Conservation (phyloP, 2,797 vertebrate genomes). For the Cynopterus sphinx region DNA sequence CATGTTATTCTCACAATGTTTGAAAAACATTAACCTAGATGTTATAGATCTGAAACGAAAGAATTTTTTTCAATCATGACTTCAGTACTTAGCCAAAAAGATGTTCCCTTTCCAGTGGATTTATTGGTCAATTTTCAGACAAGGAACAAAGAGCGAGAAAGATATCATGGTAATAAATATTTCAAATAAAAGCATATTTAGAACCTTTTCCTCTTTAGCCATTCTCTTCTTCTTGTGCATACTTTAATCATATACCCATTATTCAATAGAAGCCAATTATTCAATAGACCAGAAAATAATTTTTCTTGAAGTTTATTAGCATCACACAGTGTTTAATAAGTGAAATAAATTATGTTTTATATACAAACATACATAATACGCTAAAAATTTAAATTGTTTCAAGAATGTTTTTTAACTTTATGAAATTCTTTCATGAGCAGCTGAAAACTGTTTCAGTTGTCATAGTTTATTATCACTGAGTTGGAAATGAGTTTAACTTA, state of each 20-base stretch:
- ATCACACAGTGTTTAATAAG: background rate
- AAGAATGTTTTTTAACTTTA: background rate
- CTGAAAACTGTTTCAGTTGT: background rate
- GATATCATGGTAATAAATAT: background rate
- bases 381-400: background rate
- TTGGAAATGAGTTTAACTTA: background rate
- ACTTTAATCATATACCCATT: background rate
- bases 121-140: constrained; percentile 28
- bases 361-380: background rate
- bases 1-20: background rate
- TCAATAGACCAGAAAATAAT: background rate
- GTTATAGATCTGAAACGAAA: background rate
- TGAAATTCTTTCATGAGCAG: background rate
- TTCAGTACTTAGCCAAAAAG: background rate
- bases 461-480: constrained; percentile 1
- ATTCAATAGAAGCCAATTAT: background rate
- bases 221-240: background rate
- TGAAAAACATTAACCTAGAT: background rate
- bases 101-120: background rate
- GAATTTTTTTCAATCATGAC: background rate
- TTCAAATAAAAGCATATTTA: constrained; percentile 4
- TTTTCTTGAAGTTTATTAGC: background rate
- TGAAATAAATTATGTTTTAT: constrained; percentile 30
- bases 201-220: background rate
- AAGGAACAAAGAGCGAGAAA: background rate